Evolutionary conservation across 2,113 vertebrate genomes (phyloP).

Genomic region (Bos taurus): ARS-UCD2.0 NC_037334.1:83080501-83081000

Average conservation of each 20-base stretch:
- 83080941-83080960: too few relatives aligned
- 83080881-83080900: not conserved
- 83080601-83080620: constrained; percentile 14
- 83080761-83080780: not conserved
- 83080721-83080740: not conserved
- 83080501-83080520: not conserved
- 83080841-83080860: not conserved
- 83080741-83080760: not conserved
- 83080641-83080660: not conserved
- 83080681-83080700: not conserved
- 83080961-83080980: too few relatives aligned
- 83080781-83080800: constrained; percentile 19
- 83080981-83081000: too few relatives aligned
- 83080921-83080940: too few relatives aligned
- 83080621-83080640: not conserved
- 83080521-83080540: not conserved
- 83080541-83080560: not conserved
- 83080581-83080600: not conserved
- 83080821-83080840: not conserved
- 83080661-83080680: not conserved
- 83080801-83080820: not conserved
- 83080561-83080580: not conserved
- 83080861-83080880: not conserved
- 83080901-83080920: not conserved
- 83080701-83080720: not conserved